A percentile compares a stretch with the other conserved stretches of the same genome.
These are phyloP conservation scores for Amphiduros pacificus DNA, from an alignment of 2,888 invertebrate species.

Conservation along the genomic window DNA sequence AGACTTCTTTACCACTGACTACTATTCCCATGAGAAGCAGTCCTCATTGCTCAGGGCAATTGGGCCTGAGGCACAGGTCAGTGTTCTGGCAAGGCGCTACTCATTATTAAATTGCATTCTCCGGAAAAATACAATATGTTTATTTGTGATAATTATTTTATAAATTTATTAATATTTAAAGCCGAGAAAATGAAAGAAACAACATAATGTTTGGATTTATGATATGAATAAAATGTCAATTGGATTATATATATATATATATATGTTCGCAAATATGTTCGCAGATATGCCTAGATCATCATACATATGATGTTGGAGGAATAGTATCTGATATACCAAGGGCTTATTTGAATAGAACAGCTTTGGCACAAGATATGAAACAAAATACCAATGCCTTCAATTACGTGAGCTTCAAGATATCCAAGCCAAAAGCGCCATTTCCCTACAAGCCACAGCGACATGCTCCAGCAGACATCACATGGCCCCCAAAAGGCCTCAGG, in stretches of 20 bases:
- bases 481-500: conserved; percentile 30
- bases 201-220: too few species aligned
- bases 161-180: too few species aligned
- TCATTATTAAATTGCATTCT: too few species aligned
- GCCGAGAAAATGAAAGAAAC: too few species aligned
- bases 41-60: conserved; percentile 24
- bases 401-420: conserved; percentile 11
- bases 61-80: conserved; percentile 16
- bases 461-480: conserved; percentile 26
- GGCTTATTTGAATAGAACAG: conserved; percentile 30
- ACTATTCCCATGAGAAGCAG: conserved; percentile 20
- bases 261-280: too few species aligned
- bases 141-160: too few species aligned
- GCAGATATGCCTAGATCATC: too few species aligned
- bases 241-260: too few species aligned
- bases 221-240: too few species aligned
- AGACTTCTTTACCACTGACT: conserved; percentile 30
- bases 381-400: conserved; percentile 23
- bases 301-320: conserved; percentile 28
- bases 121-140: too few species aligned
- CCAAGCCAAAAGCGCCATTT: conserved; percentile 23
- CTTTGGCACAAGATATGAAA: conserved; percentile 14
- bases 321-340: conserved; percentile 19
- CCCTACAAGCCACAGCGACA: conserved; percentile 26
- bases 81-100: too few species aligned